Base-by-base conservation (phyloP, 2,797 vertebrate genomes). In the Helostoma temminkii region DNA sequence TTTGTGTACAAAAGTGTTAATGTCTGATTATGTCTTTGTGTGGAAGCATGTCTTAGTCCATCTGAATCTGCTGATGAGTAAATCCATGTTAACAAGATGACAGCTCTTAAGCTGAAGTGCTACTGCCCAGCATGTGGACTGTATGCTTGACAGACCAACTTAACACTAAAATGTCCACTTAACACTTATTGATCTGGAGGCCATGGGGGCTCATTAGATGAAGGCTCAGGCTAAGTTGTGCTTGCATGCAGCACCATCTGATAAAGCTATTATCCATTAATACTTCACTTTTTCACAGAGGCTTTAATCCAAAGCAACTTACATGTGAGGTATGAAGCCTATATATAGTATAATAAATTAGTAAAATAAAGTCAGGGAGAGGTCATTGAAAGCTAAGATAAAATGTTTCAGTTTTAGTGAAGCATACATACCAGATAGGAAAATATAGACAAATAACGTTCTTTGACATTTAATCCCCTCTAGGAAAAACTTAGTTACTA, bases 71-170 rank as follows among this genome's bases (percentile, higher is more conserved):
- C 46, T 78, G 76, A 83, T 82, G 71, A 86, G 71, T 86, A 80
- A 89, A 90, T 90, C 87, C 68, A 84, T 89, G 83, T 87, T 89
- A 90, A 89, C 87, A 88, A 85, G 83, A 78, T 86, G 86, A 60
- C 57, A 74, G 75, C 85, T 85, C 82, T 88, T 80, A 43, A 88
- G 48, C 18, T 79, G 25, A 84, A 89, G 87, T 85, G 83, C 73
- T 59, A 52, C 64, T 50, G 67, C 30, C 46, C 57, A 34, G 64
- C 47, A 59, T 34, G 66, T 75, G 60, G 61, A 89, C 69, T 58
- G 10, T 16, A 30, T 25, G 61, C 73, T 43, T 76, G 81, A 82
- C 73, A 67, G 80, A 74, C 76, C 69, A 82, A 86, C 74, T 81
- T 74, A 82, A 88, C 82, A 68, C 77, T 39, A 61, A 41, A 14